phyloP scores from a whole-genome alignment of 2,113 vertebrate species.

The Solea senegalensis region DNA sequence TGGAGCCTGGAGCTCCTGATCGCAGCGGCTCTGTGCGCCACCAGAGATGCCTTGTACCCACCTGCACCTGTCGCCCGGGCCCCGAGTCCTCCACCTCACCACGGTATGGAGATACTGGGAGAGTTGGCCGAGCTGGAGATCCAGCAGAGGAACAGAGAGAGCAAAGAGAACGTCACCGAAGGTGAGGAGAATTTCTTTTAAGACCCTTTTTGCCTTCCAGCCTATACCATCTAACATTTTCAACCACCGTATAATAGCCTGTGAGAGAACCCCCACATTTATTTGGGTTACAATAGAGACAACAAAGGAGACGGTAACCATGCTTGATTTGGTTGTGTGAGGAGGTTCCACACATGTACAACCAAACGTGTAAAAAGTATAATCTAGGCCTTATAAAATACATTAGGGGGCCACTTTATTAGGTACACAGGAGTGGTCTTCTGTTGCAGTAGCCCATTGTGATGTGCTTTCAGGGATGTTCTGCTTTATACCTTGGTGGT shows the following conservation, averaged over 20 bases:
- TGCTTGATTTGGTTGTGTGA: no score
- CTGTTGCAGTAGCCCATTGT: no score
- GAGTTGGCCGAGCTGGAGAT: slow-evolving; percentile 91
- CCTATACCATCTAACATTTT: neutral
- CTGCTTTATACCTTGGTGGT: no score
- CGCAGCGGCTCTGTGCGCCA: slow-evolving; percentile 86
- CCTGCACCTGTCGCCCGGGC: slow-evolving; percentile 32
- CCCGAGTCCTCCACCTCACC: slow-evolving; percentile 72
- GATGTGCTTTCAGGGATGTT: no score
- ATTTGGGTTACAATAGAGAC: no score
- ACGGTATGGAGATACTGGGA: slow-evolving; percentile 91
- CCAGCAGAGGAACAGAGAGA: slow-evolving; percentile 71
- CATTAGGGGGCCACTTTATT: no score
- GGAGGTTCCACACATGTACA: no score
- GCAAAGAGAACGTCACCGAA: slow-evolving; percentile 66
- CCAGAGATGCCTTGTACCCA: slow-evolving; percentile 81
- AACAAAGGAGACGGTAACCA: no score
- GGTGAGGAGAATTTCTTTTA: slow-evolving; percentile 44
- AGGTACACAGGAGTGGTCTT: no score
- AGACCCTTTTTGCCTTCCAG: neutral
- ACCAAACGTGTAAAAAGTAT: no score
- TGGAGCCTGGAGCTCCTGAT: slow-evolving; percentile 91
- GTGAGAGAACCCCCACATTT: no score
- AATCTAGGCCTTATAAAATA: no score
- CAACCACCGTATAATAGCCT: neutral